Conservation (phyloP, 2,888 invertebrate species). For the Microchrysa polita region DNA sequence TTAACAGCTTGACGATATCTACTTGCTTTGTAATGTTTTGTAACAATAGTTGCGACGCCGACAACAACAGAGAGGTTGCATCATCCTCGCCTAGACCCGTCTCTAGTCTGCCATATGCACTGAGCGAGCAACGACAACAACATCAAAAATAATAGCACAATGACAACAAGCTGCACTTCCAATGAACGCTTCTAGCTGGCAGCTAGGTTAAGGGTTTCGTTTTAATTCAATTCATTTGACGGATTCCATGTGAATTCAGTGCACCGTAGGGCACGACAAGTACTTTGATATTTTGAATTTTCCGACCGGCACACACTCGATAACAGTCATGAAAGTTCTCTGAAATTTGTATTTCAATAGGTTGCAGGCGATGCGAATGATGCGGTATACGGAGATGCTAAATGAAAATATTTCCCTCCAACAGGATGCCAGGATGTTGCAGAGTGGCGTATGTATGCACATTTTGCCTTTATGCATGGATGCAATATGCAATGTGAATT, state of each 20-base stretch:
- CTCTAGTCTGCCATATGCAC: too few relatives aligned
- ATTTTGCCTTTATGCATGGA: too few relatives aligned
- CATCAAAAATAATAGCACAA: constrained; percentile 4
- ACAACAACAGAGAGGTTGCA: too few relatives aligned
- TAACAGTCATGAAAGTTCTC: too few relatives aligned
- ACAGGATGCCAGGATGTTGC: background rate
- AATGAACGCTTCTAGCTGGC: background rate
- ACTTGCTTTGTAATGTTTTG: background rate
- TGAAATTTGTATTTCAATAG: too few relatives aligned
- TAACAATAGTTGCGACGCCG: too few relatives aligned
- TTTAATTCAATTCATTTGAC: constrained; percentile 29
- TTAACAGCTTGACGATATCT: constrained; percentile 2
- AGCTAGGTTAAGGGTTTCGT: constrained; percentile 13
- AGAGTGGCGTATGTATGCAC: too few relatives aligned
- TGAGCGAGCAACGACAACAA: background rate
- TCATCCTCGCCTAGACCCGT: too few relatives aligned
- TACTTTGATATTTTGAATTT: background rate
- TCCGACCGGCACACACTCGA: too few relatives aligned
- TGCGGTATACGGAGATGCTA: background rate
- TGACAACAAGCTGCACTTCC: background rate
- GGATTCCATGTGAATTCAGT: constrained; percentile 1
- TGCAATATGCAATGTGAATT: background rate
- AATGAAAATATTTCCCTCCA: constrained; percentile 1
- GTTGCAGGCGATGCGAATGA: background rate
- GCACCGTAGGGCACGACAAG: background rate